Percentiles rank a stretch among this genome's conserved stretches.
These are phyloP conservation scores for Delphinapterus leucas DNA, from an alignment of 2,113 vertebrate species.

Conservation along the genomic window DNA sequence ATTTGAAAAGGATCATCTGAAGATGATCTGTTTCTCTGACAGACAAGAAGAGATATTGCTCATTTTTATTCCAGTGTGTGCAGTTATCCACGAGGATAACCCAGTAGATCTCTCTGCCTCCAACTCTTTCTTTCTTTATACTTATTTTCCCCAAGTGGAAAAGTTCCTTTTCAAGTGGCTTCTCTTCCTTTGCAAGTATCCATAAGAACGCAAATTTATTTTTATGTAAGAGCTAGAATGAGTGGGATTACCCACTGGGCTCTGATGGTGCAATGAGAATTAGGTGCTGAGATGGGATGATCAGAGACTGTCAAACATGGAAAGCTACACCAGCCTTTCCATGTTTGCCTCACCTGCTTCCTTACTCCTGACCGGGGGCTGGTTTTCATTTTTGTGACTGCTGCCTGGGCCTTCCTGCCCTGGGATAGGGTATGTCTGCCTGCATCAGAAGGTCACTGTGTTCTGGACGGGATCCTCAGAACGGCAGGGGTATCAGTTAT, in stretches of 20 bases:
- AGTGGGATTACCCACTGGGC: neutral
- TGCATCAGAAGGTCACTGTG: conserved; percentile 11
- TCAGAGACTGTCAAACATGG: neutral
- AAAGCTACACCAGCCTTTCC: neutral
- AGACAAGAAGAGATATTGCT: neutral
- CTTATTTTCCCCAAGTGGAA: neutral
- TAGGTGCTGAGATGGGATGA: neutral
- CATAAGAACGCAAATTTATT: neutral
- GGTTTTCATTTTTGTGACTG: neutral
- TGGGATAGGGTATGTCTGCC: neutral
- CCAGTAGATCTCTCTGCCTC: neutral
- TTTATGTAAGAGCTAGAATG: neutral
- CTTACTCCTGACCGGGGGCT: neutral
- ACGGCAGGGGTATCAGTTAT: neutral
- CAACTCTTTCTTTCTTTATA: neutral
- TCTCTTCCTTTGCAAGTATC: neutral
- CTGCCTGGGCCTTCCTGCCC: conserved; percentile 10
- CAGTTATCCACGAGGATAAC: neutral
- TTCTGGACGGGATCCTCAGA: neutral
- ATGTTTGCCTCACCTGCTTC: neutral
- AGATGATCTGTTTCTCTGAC: neutral
- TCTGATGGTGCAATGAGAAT: neutral
- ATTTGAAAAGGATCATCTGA: neutral
- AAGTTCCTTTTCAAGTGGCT: neutral
- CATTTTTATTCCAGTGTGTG: neutral